phyloP scores from a whole-genome alignment of 2,888 invertebrate genomes.

The Caenorhabditis sinica region DNA sequence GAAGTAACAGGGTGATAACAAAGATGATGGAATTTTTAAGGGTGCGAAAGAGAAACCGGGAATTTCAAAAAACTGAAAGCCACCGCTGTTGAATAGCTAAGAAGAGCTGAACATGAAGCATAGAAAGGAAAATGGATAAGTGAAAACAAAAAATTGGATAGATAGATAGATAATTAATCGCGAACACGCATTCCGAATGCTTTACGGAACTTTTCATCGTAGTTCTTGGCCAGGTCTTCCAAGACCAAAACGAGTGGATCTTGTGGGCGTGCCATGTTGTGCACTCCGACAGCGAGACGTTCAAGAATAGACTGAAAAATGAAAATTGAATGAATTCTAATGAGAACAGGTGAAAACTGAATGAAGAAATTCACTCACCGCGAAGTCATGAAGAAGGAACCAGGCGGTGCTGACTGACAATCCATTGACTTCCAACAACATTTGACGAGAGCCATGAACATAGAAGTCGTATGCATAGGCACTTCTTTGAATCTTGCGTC shows the following conservation, averaged over 20 bases:
- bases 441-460: slow-evolving; percentile 74
- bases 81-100: slow-evolving; percentile 37
- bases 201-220: slow-evolving; percentile 79
- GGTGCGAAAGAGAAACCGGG: slow-evolving; percentile 37
- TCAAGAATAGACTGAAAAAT: slow-evolving; percentile 72
- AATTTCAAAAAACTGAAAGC: slow-evolving; percentile 41
- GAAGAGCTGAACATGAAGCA: slow-evolving; percentile 24
- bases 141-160: slow-evolving; percentile 2
- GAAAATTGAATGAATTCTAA: neutral
- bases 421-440: slow-evolving; percentile 73
- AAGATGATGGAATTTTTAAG: slow-evolving; percentile 13
- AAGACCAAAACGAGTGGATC: slow-evolving; percentile 76
- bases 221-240: slow-evolving; percentile 76
- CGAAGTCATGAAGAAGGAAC: slow-evolving; percentile 79
- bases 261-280: slow-evolving; percentile 73
- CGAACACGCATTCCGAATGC: slow-evolving; percentile 80
- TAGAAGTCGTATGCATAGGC: slow-evolving; percentile 82
- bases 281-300: slow-evolving; percentile 74
- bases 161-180: slow-evolving; percentile 25
- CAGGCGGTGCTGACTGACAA: slow-evolving; percentile 75
- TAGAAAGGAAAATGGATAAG: slow-evolving; percentile 24
- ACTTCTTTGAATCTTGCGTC: slow-evolving; percentile 78
- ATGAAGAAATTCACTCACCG: slow-evolving; percentile 76
- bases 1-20: slow-evolving; percentile 9
- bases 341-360: neutral